phyloP scores from a whole-genome alignment of 1,140 invertebrate genomes.

The Pteromalus puparum region DNA sequence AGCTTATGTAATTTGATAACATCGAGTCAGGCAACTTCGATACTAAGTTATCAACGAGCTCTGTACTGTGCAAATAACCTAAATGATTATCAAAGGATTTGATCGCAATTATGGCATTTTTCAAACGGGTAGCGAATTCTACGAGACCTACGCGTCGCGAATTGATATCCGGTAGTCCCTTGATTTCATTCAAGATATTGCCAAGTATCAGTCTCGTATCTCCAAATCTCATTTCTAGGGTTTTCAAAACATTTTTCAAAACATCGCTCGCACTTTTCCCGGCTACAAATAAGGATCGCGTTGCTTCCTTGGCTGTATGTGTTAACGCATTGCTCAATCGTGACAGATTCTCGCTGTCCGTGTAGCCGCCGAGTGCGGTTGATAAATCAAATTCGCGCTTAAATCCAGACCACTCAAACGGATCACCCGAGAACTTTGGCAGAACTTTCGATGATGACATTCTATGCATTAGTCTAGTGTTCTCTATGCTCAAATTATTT shows the following conservation, averaged over 20 bases:
- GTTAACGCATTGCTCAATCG: background rate
- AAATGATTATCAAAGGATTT: constrained; percentile 6
- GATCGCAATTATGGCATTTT: background rate
- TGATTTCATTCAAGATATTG: constrained; percentile 17
- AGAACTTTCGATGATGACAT: constrained; percentile 32
- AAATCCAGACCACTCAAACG: constrained; percentile 44
- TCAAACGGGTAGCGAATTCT: constrained; percentile 5
- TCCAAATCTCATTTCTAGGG: background rate
- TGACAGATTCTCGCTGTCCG: constrained; percentile 32
- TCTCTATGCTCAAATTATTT: background rate
- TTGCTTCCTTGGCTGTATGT: background rate
- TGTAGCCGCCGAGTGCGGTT: constrained; percentile 14
- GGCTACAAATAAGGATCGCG: background rate
- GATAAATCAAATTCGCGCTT: constrained; percentile 42
- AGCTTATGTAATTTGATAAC: background rate
- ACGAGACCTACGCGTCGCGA: background rate
- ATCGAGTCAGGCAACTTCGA: background rate
- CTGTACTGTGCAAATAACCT: constrained; percentile 1
- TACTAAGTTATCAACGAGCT: no score
- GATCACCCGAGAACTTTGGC: constrained; percentile 33
- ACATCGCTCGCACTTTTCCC: background rate
- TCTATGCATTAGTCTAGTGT: background rate
- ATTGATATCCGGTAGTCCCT: background rate
- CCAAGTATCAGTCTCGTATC: background rate
- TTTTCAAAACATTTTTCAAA: background rate